These are phyloP conservation scores for Drosophila repleta DNA, from an alignment of 1,140 invertebrate genomes.

Conservation along the genomic window DNA sequence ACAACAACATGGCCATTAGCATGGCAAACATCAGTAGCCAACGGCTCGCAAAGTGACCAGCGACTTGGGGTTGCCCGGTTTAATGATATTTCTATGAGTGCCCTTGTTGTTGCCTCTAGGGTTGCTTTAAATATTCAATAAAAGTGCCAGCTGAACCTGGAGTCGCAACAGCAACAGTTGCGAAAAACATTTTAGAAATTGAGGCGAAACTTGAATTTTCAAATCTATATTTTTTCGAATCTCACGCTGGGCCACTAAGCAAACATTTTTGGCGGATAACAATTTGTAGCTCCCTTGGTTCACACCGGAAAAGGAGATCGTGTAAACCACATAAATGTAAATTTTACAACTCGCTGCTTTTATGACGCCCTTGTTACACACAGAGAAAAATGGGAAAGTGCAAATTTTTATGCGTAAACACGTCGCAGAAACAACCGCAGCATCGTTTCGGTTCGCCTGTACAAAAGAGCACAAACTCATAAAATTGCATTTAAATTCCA, in stretches of 20 bases:
- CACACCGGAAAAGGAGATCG: conserved; percentile 15
- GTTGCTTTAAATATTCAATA: conserved; percentile 24
- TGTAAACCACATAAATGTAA: conserved; percentile 54
- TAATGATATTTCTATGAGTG: conserved; percentile 6
- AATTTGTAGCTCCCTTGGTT: conserved; percentile 34
- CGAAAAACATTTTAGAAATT: not conserved
- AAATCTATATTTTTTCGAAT: conserved; percentile 41
- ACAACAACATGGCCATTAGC: conserved; percentile 60
- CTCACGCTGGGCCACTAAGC: conserved; percentile 7
- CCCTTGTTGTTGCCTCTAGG: not conserved
- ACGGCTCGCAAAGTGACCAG: conserved; percentile 34
- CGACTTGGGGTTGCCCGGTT: conserved; percentile 17
- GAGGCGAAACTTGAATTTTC: conserved; percentile 19
- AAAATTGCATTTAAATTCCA: conserved; percentile 67
- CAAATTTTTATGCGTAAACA: conserved; percentile 70
- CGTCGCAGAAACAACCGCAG: conserved; percentile 62
- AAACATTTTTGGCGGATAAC: conserved; percentile 13
- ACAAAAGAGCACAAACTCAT: conserved; percentile 49
- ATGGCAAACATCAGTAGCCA: conserved; percentile 48
- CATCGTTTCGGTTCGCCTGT: conserved; percentile 30
- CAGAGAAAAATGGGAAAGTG: conserved; percentile 31
- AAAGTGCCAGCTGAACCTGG: not conserved
- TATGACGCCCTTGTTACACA: conserved; percentile 20
- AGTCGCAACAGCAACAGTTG: not conserved
- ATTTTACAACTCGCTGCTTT: conserved; percentile 55